Evolutionary conservation across 2,888 invertebrate genomes (phyloP).

Genomic region (Eristalis tenax): DNA sequence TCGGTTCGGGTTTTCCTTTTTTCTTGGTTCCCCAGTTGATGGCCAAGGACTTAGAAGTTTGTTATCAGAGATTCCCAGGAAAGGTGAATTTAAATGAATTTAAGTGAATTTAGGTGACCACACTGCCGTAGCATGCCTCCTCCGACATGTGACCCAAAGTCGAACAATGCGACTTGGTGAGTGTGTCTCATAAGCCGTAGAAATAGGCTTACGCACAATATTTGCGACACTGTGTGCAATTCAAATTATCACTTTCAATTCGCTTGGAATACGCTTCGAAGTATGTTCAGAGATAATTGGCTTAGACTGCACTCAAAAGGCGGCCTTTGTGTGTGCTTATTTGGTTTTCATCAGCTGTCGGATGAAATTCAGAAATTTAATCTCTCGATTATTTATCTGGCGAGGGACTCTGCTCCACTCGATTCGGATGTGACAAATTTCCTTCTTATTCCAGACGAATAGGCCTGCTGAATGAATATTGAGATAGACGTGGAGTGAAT

Average conservation of each 20-base stretch:
- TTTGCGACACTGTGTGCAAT: conserved; percentile 3
- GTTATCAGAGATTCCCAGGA: background rate
- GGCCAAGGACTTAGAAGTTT: background rate
- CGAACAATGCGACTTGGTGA: background rate
- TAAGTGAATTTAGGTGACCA: background rate
- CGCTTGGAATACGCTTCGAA: background rate
- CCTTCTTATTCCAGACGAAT: conserved; percentile 36
- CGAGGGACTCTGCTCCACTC: conserved; percentile 12
- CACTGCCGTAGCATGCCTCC: background rate
- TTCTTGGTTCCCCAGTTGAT: background rate
- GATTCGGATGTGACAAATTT: conserved; percentile 50
- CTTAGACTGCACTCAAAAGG: conserved; percentile 5
- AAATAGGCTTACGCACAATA: background rate
- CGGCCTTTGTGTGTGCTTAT: conserved; percentile 27
- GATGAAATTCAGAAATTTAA: conserved; percentile 25
- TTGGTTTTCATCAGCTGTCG: conserved; percentile 34
- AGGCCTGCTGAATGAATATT: conserved; percentile 6
- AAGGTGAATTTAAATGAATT: background rate
- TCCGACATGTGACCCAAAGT: background rate
- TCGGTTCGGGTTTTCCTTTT: background rate
- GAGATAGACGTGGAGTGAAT: conserved; percentile 2
- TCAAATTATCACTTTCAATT: conserved; percentile 15
- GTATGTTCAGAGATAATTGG: conserved; percentile 34
- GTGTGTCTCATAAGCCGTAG: background rate
- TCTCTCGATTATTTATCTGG: conserved; percentile 31